Conservation (phyloP, 2,113 vertebrate genomes). For the Geococcyx californianus region DNA sequence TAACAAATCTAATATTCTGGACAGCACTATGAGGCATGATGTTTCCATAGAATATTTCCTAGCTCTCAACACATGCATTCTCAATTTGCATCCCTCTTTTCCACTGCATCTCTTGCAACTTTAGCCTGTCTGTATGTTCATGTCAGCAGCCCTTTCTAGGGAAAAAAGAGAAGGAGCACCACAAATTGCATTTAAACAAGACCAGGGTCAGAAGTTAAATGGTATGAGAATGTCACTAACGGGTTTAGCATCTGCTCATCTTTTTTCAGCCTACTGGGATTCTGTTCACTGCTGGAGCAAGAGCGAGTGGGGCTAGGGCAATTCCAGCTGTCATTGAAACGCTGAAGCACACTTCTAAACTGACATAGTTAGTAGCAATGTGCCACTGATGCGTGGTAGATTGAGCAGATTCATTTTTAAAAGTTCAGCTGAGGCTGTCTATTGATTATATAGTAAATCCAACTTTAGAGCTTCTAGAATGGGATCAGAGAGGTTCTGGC, state of each 20-base stretch:
- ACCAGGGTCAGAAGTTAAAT: background rate
- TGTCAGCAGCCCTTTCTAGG: background rate
- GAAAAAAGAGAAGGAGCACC: background rate
- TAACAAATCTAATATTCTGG: too few species aligned
- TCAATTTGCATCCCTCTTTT: background rate
- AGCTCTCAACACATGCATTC: background rate
- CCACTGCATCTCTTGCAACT: background rate
- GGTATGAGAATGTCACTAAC: background rate
- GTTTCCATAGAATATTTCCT: background rate
- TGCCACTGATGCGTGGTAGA: background rate
- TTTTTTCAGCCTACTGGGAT: background rate
- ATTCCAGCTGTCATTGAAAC: background rate
- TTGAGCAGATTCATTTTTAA: background rate
- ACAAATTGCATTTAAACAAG: constrained; percentile 21
- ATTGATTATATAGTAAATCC: background rate
- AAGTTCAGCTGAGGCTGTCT: constrained; percentile 1
- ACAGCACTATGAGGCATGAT: background rate
- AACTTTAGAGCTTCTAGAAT: background rate
- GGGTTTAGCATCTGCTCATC: background rate
- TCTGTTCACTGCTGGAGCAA: background rate
- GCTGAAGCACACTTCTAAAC: background rate
- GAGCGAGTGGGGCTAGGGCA: background rate
- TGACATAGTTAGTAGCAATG: background rate
- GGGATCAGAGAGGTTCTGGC: background rate
- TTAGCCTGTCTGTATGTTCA: background rate